phyloP scores from a whole-genome alignment of 1,140 invertebrate genomes.

The Adoxophyes honmai region DNA sequence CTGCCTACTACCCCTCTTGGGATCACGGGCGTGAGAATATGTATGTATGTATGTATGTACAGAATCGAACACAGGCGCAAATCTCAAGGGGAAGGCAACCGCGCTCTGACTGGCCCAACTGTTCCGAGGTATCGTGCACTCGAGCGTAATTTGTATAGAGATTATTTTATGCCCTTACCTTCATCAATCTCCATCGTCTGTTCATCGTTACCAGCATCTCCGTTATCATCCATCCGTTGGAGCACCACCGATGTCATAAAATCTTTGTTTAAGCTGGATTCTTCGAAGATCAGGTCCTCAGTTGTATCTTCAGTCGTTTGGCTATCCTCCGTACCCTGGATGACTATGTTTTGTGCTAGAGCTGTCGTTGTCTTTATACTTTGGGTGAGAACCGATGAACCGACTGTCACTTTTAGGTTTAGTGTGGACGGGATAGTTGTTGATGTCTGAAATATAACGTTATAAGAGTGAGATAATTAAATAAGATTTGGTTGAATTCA shows the following conservation, averaged over 20 bases:
- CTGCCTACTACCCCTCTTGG: too few species aligned
- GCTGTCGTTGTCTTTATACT: slow-evolving; percentile 26
- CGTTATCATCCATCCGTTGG: slow-evolving; percentile 34
- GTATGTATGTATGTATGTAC: too few species aligned
- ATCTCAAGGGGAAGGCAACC: too few species aligned
- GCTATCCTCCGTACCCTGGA: not conserved
- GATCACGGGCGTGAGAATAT: too few species aligned
- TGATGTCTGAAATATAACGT: not conserved
- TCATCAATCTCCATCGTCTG: slow-evolving; percentile 58
- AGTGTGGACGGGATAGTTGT: slow-evolving; percentile 27
- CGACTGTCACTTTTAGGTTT: slow-evolving; percentile 44
- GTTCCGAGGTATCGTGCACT: too few species aligned
- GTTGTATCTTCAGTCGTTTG: not conserved
- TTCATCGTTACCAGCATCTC: slow-evolving; percentile 39
- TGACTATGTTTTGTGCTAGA: slow-evolving; percentile 11
- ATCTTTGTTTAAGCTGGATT: slow-evolving; percentile 36
- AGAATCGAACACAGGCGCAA: too few species aligned
- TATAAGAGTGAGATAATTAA: too few species aligned
- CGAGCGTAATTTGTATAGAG: too few species aligned
- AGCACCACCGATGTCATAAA: slow-evolving; percentile 32
- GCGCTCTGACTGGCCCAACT: too few species aligned
- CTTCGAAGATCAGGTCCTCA: slow-evolving; percentile 31
- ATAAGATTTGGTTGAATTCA: too few species aligned
- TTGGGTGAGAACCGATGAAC: slow-evolving; percentile 41
- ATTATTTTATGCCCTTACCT: slow-evolving; percentile 37